A percentile compares a stretch with the other conserved stretches of the same genome.
These are phyloP conservation scores for Gracilinanus agilis DNA, from an alignment of 2,113 vertebrate species.

Conservation along the genomic window DNA sequence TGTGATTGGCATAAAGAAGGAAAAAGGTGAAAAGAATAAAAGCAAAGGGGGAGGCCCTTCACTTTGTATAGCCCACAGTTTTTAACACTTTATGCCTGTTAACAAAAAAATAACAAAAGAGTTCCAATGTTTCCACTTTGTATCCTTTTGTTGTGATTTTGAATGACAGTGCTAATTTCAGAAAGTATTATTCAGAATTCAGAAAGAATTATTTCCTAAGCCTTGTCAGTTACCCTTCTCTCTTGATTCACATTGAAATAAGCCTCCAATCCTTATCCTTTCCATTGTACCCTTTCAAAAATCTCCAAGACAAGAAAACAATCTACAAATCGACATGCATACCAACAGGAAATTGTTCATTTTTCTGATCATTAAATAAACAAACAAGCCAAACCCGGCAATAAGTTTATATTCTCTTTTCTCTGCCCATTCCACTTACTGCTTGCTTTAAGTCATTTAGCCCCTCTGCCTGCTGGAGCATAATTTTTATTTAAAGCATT, in stretches of 20 bases:
- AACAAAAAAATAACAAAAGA: neutral
- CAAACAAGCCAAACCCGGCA: neutral
- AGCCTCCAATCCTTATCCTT: conserved; percentile 25
- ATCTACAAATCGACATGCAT: conserved; percentile 17
- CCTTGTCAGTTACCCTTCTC: neutral
- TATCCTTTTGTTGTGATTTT: neutral
- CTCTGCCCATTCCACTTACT: neutral
- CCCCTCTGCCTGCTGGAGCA: conserved; percentile 63
- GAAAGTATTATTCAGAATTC: too few relatives aligned
- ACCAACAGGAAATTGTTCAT: conserved; percentile 15
- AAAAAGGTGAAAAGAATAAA: neutral
- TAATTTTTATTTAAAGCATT: conserved; percentile 64
- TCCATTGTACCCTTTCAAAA: conserved; percentile 38
- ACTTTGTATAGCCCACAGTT: neutral
- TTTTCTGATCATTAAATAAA: conserved; percentile 3
- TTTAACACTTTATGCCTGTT: neutral
- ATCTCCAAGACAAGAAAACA: conserved; percentile 21
- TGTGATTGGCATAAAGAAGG: neutral
- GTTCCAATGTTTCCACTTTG: neutral
- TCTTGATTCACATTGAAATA: conserved; percentile 35
- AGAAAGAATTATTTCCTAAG: conserved; percentile 14
- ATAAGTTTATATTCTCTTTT: conserved; percentile 34
- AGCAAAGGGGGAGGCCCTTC: neutral
- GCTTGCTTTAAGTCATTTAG: conserved; percentile 62
- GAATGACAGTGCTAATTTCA: conserved; percentile 20